phyloP scores from a whole-genome alignment of 2,797 vertebrate species.

The Sebastes miniatus region DNA sequence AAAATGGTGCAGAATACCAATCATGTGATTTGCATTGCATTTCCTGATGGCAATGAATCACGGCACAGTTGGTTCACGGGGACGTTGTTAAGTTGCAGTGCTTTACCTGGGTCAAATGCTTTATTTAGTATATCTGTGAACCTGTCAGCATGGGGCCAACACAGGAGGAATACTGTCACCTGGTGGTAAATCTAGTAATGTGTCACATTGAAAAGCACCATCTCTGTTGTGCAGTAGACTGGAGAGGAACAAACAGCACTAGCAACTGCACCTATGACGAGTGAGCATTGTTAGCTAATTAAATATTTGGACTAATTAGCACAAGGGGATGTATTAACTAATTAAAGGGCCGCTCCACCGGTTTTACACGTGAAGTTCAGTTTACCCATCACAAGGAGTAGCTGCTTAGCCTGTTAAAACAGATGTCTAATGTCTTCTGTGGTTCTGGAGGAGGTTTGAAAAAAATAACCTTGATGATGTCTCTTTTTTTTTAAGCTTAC shows the following conservation, averaged over 20 bases:
- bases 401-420: background rate
- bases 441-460: background rate
- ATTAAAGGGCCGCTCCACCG: background rate
- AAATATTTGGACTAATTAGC: background rate
- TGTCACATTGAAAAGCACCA: background rate
- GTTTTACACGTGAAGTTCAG: background rate
- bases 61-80: background rate
- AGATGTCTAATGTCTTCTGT: background rate
- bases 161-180: conserved; percentile 68
- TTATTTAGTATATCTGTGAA: conserved; percentile 13
- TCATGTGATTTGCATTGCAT: conserved; percentile 28
- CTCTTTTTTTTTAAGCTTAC: background rate
- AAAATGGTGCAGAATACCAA: conserved; percentile 25
- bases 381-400: background rate
- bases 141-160: conserved; percentile 15
- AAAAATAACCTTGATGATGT: background rate
- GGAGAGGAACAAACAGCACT: background rate
- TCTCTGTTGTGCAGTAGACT: background rate
- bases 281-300: background rate
- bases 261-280: background rate
- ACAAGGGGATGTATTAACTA: background rate
- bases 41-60: conserved; percentile 17
- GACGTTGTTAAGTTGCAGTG: background rate
- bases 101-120: conserved; percentile 27
- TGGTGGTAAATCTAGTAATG: conserved; percentile 54